These are phyloP conservation scores for Lypha dubia DNA, from an alignment of 2,888 invertebrate genomes.

Conservation along the genomic window DNA sequence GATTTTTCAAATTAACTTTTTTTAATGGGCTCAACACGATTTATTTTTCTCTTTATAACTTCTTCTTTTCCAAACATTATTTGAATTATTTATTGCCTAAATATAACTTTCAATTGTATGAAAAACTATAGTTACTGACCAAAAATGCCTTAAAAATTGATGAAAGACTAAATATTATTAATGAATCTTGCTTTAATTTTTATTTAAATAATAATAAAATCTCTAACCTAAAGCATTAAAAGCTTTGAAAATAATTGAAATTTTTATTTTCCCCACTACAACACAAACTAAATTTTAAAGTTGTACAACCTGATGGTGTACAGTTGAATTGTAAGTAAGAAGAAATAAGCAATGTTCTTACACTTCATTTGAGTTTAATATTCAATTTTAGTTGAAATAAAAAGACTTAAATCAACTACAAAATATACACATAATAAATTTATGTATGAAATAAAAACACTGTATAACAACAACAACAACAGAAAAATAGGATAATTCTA, in stretches of 20 bases:
- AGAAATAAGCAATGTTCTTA: conserved; percentile 37
- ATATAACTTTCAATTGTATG: too few relatives aligned
- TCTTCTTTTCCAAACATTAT: too few relatives aligned
- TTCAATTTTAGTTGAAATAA: conserved; percentile 29
- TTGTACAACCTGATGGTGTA: too few relatives aligned
- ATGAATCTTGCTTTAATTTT: background rate
- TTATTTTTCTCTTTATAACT: too few relatives aligned
- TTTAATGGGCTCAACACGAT: too few relatives aligned
- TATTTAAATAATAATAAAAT: background rate
- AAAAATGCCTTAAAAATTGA: too few relatives aligned
- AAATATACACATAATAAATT: background rate
- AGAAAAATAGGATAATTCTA: too few relatives aligned
- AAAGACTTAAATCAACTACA: conserved; percentile 8
- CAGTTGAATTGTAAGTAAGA: background rate
- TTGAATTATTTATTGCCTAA: too few relatives aligned
- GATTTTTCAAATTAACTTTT: too few relatives aligned
- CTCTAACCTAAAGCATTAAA: background rate
- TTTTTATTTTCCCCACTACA: background rate
- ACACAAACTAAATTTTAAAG: background rate
- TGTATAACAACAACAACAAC: too few relatives aligned
- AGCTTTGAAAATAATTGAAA: background rate
- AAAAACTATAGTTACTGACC: too few relatives aligned
- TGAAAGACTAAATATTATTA: too few relatives aligned
- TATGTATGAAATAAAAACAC: background rate
- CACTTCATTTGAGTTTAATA: conserved; percentile 44